Evolutionary conservation across 2,113 vertebrate genomes (phyloP), one percentile per base, ranked within the genome.

Genomic region (Pedetes capensis): DNA sequence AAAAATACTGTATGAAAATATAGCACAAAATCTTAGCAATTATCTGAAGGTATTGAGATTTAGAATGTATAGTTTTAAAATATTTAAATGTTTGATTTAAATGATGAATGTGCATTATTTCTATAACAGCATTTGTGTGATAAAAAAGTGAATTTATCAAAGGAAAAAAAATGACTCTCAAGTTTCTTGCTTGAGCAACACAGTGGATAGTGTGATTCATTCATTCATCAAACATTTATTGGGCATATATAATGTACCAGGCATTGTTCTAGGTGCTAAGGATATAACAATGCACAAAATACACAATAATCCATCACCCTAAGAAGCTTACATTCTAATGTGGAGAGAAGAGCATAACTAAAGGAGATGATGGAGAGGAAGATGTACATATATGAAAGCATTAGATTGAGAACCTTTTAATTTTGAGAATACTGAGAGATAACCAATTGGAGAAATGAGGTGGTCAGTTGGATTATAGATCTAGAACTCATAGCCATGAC

Each of bases 191-290:
- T 93, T 95, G 49, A 97, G 53, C 71, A 87, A 22, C 20, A 51
- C 37, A 32, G 23, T 91, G 25, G 16, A 68, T 66, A 37, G 25
- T 82, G 32, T 68, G 76, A 74, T 87, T 94, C 34, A 90, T 89
- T 83, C 20, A 78, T 75, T 95, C 53, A 74, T 92, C 79, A 78
- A 72, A n/a, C 90, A 95, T 42, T 90, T 93, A 95, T 69, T 83
- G 61, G 93, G 12, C 64, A 86, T 59, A 47, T 91, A 93, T 86
- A 95, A 74, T 94, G 22, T 53, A 29, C n/a, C 44, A 93, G 44
- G 17, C 59, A 75, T 89, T 37, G 32, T 94, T 95, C 39, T 80
- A 79, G 25, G 49, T 42, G 18, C 47, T 90, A 42, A 42, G 27
- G 22, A 89, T 71, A 47, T 7, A 87, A 22, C 44, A 93, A 16